Conservation (phyloP, 2,888 invertebrate species). For the Biston betularia region DNA sequence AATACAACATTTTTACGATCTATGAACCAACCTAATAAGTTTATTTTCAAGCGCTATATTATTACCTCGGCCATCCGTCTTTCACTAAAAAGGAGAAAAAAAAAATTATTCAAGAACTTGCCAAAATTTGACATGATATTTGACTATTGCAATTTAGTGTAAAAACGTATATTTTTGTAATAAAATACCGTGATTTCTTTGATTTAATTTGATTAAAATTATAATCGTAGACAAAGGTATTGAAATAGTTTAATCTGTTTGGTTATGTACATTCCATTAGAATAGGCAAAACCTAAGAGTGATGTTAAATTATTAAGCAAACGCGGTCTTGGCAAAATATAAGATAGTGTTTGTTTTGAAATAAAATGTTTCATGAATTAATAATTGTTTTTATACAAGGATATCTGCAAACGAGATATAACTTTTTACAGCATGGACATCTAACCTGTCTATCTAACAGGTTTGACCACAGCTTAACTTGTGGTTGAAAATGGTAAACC, state of each 20-base stretch:
- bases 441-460: too few species aligned
- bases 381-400: neutral
- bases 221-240: neutral
- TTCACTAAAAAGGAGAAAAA: neutral
- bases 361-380: neutral
- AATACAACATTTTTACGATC: too few species aligned
- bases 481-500: too few species aligned
- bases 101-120: neutral
- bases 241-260: neutral
- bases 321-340: neutral
- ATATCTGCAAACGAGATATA: neutral
- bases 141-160: too few species aligned
- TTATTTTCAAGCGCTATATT: too few species aligned
- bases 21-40: too few species aligned
- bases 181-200: too few species aligned
- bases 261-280: slow-evolving; percentile 2
- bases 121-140: neutral
- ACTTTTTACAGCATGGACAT: too few species aligned
- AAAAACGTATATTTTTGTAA: too few species aligned
- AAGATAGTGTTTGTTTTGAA: neutral
- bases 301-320: neutral
- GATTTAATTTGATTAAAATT: too few species aligned
- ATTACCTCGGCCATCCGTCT: too few species aligned
- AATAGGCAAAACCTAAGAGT: neutral
- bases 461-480: too few species aligned